A percentile compares a stretch with the other conserved stretches of the same genome.
Evolutionary conservation across 2,113 vertebrate genomes (phyloP).

Genomic region (Penelope pileata): DNA sequence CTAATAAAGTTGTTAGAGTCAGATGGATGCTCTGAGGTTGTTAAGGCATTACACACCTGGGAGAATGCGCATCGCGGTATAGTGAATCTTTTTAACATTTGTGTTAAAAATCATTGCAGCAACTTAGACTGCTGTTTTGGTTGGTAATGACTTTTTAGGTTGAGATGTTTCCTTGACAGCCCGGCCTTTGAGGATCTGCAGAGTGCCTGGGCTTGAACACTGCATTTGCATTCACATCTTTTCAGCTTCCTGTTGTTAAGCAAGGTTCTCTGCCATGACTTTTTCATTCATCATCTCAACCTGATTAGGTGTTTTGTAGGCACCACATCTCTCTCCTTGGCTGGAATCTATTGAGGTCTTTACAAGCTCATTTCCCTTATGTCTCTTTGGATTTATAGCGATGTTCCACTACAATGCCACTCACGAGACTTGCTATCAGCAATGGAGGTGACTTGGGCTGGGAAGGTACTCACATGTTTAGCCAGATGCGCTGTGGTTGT

Average conservation of each 20-base stretch:
- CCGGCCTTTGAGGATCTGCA: background rate
- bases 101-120: background rate
- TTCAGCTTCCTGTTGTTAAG: background rate
- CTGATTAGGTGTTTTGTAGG: background rate
- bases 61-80: background rate
- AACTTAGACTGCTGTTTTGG: background rate
- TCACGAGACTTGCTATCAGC: background rate
- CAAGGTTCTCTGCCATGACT: background rate
- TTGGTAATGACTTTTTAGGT: background rate
- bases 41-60: background rate
- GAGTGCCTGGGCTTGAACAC: background rate
- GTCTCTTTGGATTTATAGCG: background rate
- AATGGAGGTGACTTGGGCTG: background rate
- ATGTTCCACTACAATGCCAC: background rate
- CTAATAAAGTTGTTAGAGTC: background rate
- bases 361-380: background rate
- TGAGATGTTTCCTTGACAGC: background rate
- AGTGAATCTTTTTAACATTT: background rate
- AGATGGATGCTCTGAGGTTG: background rate
- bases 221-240: background rate
- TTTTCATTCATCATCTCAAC: background rate
- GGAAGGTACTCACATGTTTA: background rate
- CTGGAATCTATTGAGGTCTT: background rate
- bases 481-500: fast-evolving
- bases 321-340: background rate